phyloP scores from a whole-genome alignment of 2,888 invertebrate species.

The Drosophila phalerata region DNA sequence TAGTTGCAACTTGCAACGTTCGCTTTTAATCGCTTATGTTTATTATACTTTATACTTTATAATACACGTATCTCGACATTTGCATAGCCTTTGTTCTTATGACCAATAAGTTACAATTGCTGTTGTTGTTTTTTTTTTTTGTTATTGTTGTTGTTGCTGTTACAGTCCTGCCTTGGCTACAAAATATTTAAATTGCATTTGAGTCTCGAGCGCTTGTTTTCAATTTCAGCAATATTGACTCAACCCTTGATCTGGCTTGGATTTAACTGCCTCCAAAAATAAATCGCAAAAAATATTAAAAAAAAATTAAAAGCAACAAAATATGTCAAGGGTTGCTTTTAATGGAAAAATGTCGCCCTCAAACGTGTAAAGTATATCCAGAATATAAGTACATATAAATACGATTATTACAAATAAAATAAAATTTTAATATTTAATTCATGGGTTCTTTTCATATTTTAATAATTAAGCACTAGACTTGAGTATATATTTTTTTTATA shows the following conservation, averaged over 20 bases:
- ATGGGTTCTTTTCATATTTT: no score
- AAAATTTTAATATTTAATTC: no score
- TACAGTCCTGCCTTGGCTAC: slow-evolving; percentile 11
- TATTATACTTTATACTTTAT: slow-evolving; percentile 74
- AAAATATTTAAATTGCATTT: slow-evolving; percentile 29
- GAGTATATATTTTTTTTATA: no score
- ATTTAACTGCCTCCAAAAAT: slow-evolving; percentile 28
- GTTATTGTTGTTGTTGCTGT: slow-evolving; percentile 8
- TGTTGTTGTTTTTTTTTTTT: slow-evolving; percentile 21
- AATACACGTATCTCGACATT: slow-evolving; percentile 61
- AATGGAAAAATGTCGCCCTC: not conserved
- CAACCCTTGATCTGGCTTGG: slow-evolving; percentile 25
- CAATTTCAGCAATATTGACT: slow-evolving; percentile 21
- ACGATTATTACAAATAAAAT: not conserved
- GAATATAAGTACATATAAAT: not conserved
- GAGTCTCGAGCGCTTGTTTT: slow-evolving; percentile 25
- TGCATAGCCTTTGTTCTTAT: slow-evolving; percentile 71
- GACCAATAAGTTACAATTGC: slow-evolving; percentile 47
- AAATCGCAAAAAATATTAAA: slow-evolving; percentile 12
- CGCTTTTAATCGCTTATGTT: slow-evolving; percentile 75
- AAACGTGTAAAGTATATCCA: not conserved
- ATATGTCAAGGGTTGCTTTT: slow-evolving; percentile 34
- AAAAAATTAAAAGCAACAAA: slow-evolving; percentile 16
- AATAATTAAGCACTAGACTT: no score
- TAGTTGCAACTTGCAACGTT: slow-evolving; percentile 59